Percentiles rank a stretch among this genome's conserved stretches.
phyloP scores from a whole-genome alignment of 2,888 invertebrate species.

The Pristionchus fissidentatus region DNA sequence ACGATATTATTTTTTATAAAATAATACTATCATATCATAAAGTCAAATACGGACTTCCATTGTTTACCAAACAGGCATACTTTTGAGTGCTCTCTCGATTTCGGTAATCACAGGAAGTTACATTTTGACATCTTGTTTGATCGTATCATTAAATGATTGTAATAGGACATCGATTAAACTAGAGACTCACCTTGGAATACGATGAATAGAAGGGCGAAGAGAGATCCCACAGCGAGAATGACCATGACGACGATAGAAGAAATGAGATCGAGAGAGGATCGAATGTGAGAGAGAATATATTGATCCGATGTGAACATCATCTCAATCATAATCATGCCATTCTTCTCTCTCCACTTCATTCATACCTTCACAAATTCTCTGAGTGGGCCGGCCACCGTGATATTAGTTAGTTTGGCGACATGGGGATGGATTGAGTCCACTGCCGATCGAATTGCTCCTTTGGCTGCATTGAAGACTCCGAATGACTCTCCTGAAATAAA shows the following conservation, averaged over 20 bases:
- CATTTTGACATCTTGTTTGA: no score
- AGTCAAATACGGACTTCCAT: not conserved
- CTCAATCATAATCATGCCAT: slow-evolving; percentile 41
- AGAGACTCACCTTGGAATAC: slow-evolving; percentile 46
- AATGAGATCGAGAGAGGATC: slow-evolving; percentile 70
- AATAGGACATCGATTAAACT: not conserved
- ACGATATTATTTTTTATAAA: no score
- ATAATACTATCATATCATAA: not conserved
- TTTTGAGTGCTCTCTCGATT: no score
- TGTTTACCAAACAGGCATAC: not conserved
- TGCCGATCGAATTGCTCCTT: slow-evolving; percentile 47
- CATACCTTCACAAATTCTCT: slow-evolving; percentile 73
- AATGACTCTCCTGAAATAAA: slow-evolving; percentile 59
- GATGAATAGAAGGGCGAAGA: slow-evolving; percentile 68
- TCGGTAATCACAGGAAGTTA: no score
- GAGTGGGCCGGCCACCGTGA: slow-evolving; percentile 73
- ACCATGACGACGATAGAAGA: slow-evolving; percentile 74
- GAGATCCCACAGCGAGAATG: slow-evolving; percentile 63
- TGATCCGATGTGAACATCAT: slow-evolving; percentile 64
- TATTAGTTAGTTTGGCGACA: slow-evolving; percentile 65
- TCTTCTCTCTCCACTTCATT: slow-evolving; percentile 57
- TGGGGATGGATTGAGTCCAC: not conserved
- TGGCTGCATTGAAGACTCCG: slow-evolving; percentile 57
- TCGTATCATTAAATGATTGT: no score
- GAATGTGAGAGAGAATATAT: slow-evolving; percentile 57